Evolutionary conservation across 2,888 invertebrate species (phyloP), one percentile per base, ranked within the genome.

Genomic region (Plagodis dolabraria): DNA sequence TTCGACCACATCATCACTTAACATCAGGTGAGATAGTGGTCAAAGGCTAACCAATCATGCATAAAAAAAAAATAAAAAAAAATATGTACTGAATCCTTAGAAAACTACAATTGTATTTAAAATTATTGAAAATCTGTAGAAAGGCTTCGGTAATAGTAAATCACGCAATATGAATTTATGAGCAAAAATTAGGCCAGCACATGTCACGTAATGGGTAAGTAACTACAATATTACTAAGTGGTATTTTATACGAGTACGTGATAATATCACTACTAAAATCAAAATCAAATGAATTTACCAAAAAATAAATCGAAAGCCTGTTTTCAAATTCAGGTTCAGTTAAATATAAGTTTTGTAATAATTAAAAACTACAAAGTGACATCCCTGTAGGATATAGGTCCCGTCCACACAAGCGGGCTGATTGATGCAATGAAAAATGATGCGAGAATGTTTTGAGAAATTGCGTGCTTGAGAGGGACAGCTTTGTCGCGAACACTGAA

Each of bases 351-450:
- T 5, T 40, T 40, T 40, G 5, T 0, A 34, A 46, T 10, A 45
- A n/a, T 4, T 22, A 42, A 47, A 2, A 47, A 49, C 5, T 35
- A 43, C 7, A 22, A 47, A 35, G 70, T 72, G 82, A n/a, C 88
- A 89, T 47, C 91, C 91, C 84, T 91, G 68, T 64, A 50, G 53
- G 46, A 68, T 68, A 68, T 40, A 74, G 74, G 72, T 65, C 60
- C 63, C 64, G 74, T 81, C 73, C 72, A 76, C 76, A 85, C 76
- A 83, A 83, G 80, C 81, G 78, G 72, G 71, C 86, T 90, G 91
- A 92, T 92, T 92, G 92, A 92, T 83, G 91, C 89, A 86, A 89
- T 91, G 92, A 92, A 87, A 91, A 92, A 92, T 92, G 92, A 91
- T 73, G 88, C 88, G 88, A 89, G 85, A 89, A 90, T 85, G 86